phyloP scores from a whole-genome alignment of 2,888 invertebrate genomes.

The Xanthia togata region DNA sequence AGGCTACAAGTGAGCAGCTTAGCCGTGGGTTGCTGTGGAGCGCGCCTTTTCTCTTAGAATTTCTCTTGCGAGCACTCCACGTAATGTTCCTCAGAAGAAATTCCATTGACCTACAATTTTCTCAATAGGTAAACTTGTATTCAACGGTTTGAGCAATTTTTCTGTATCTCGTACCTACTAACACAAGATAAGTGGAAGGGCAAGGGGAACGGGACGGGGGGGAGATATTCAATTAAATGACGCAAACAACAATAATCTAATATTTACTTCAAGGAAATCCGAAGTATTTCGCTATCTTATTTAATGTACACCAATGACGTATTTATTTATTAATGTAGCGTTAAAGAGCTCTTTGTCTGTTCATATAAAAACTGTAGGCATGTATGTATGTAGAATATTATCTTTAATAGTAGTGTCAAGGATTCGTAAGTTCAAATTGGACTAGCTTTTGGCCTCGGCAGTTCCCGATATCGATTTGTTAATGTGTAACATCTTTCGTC shows the following conservation, averaged over 20 bases:
- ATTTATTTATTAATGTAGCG: constrained; percentile 51
- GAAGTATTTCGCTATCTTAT: constrained; percentile 26
- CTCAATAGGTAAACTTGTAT: background rate
- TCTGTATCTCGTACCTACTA: background rate
- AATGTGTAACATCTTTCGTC: no score
- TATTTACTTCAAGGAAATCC: constrained; percentile 37
- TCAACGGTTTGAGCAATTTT: background rate
- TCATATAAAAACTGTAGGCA: constrained; percentile 36
- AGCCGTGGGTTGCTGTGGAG: no score
- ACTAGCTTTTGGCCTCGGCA: constrained; percentile 3
- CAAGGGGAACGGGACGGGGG: no score
- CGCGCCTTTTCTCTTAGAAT: no score
- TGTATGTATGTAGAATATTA: constrained; percentile 44
- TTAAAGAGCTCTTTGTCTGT: constrained; percentile 51
- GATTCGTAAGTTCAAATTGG: constrained; percentile 45
- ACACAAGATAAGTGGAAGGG: no score
- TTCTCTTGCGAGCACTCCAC: no score
- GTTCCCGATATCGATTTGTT: background rate
- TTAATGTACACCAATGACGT: constrained; percentile 47
- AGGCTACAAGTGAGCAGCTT: no score
- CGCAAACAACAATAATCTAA: constrained; percentile 3
- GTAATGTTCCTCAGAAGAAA: no score
- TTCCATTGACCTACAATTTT: no score
- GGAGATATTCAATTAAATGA: background rate
- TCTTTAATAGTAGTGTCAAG: constrained; percentile 57